Conservation (phyloP, 2,797 vertebrate genomes). For the Enteromius radiatus region DNA sequence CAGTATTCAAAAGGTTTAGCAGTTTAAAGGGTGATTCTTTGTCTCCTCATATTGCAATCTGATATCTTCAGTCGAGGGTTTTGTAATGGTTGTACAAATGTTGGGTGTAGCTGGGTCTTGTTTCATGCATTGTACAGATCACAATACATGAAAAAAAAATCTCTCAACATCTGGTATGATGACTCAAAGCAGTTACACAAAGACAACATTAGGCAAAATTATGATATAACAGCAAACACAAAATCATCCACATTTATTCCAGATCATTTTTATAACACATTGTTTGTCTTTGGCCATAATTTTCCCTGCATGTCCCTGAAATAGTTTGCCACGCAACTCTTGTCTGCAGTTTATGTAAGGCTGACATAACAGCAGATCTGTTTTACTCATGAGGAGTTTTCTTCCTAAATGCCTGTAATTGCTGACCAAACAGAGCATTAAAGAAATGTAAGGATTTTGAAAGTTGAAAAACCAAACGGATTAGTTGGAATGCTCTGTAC, state of each 20-base stretch:
- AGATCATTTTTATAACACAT: not conserved
- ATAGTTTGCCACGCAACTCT: not conserved
- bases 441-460: not conserved
- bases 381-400: constrained; percentile 4
- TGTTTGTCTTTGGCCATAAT: not conserved
- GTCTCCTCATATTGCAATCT: not conserved
- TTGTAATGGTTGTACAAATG: not conserved
- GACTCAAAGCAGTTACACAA: not conserved
- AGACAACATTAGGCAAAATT: not conserved
- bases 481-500: not conserved
- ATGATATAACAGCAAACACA: not conserved
- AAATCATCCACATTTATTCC: not conserved
- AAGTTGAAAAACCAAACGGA: not conserved
- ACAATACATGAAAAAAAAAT: not conserved
- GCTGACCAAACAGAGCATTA: not conserved
- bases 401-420: not conserved
- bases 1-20: not conserved
- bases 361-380: not conserved
- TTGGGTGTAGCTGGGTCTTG: constrained; percentile 13
- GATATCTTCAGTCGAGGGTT: not conserved
- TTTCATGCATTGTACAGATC: not conserved
- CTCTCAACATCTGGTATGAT: not conserved
- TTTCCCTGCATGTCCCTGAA: not conserved
- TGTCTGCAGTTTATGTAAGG: not conserved
- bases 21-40: not conserved